A percentile compares a stretch with the other conserved stretches of the same genome.
Conservation (phyloP, 2,113 vertebrate species). For the Vulpes lagopus region DNA sequence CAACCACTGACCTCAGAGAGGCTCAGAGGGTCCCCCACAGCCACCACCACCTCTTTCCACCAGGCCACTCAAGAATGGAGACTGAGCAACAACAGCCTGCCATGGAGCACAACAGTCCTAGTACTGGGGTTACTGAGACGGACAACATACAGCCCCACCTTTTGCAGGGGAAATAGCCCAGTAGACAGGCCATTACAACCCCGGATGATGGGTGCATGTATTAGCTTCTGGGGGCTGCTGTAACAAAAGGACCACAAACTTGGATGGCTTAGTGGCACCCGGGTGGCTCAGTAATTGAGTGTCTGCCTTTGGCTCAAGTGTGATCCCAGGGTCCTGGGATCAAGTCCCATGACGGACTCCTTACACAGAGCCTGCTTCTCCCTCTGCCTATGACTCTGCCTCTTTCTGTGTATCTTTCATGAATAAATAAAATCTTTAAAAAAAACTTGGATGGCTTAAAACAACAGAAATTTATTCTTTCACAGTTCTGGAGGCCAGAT, state of each 20-base stretch:
- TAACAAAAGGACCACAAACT: not conserved
- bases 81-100: not conserved
- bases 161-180: not conserved
- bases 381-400: too few relatives aligned
- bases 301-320: too few relatives aligned
- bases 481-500: not conserved
- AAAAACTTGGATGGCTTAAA: not conserved
- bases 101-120: not conserved
- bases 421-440: too few relatives aligned
- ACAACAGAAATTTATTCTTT: not conserved
- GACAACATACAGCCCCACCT: fast-evolving
- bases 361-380: too few relatives aligned
- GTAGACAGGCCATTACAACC: not conserved
- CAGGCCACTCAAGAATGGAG: not conserved
- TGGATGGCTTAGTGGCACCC: not conserved
- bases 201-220: not conserved
- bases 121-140: not conserved
- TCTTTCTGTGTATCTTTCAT: too few relatives aligned
- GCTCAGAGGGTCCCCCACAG: not conserved
- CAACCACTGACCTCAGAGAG: too few relatives aligned
- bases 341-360: too few relatives aligned
- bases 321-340: too few relatives aligned
- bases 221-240: not conserved
- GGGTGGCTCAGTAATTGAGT: too few relatives aligned
- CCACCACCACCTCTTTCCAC: not conserved